Evolutionary conservation across 2,888 invertebrate species (phyloP), one percentile per base, ranked within the genome.

Genomic region (Pseudococcus jackbeardsleyi): DNA sequence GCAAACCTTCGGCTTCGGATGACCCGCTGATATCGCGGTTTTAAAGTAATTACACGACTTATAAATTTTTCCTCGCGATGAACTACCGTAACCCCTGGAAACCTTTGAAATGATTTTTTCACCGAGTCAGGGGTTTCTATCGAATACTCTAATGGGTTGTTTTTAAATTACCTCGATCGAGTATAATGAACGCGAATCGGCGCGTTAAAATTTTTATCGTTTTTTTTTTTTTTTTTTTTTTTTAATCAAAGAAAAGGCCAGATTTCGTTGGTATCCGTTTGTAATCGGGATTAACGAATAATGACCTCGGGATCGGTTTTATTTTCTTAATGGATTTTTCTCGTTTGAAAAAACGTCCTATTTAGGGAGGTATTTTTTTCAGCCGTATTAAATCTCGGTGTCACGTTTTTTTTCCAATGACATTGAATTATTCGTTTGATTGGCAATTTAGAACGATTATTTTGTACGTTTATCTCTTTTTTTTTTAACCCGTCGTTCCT

Each of bases 371-470:
- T 72, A 72, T 33, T 72, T 33, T 72, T 72, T 33, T 33, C 26
- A 33, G n/a, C 26, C 26, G 3, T 72, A 5, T 26, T 72, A 72
- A 72, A 72, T 72, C 68, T 72, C 68, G 68, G n/a, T 26, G 68
- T 72, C 68, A 72, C 68, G 33, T 72, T 26, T 72, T 26, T 33
- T 33, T 33, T n/a, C 12, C 68, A 12, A 33, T 72, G 68, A 72
- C 68, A 72, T 72, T 72, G 68, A 72, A 72, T 15, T 33, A 72
- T 72, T 72, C 68, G 68, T 33, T 72, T 72, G 68, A 33, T 72
- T 72, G 68, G 68, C n/a, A 72, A 72, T 72, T 72, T 15, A 9
- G 12, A 33, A 33, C 26, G 26, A 33, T 33, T 33, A 33, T 33
- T 33, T 33, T 15, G 33, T 33, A 5, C n/a, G 1, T 59, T 59